Conservation (phyloP, 2,888 invertebrate genomes). For the Philaethria dido region DNA sequence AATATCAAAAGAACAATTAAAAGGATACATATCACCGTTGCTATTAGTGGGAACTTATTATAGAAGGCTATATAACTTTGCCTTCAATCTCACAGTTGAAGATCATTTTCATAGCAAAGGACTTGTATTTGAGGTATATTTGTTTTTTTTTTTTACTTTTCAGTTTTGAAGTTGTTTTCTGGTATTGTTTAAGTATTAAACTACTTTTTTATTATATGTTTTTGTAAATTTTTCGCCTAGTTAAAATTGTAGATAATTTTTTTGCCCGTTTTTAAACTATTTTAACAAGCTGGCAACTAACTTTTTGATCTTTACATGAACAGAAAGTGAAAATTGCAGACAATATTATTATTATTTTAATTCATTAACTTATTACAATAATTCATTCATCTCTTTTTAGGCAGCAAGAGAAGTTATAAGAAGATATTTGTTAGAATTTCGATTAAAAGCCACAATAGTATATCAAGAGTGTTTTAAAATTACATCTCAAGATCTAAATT, state of each 20-base stretch:
- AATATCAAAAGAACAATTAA: slow-evolving; percentile 72
- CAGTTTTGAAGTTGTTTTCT: too few species aligned
- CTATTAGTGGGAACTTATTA: slow-evolving; percentile 74
- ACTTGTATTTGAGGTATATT: slow-evolving; percentile 74
- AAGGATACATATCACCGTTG: slow-evolving; percentile 64
- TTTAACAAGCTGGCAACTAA: too few species aligned
- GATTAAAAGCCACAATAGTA: slow-evolving; percentile 74
- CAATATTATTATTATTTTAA: background rate
- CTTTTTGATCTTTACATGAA: too few species aligned
- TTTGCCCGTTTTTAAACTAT: too few species aligned
- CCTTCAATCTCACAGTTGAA: slow-evolving; percentile 65
- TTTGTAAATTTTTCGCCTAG: too few species aligned
- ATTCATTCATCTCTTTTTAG: slow-evolving; percentile 59
- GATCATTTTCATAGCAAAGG: slow-evolving; percentile 71
- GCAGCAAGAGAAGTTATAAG: slow-evolving; percentile 85
- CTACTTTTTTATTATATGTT: too few species aligned
- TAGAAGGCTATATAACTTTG: slow-evolving; percentile 68
- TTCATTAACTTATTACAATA: too few species aligned
- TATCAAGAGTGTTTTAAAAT: slow-evolving; percentile 61
- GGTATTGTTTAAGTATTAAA: too few species aligned
- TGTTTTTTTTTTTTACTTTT: slow-evolving; percentile 1
- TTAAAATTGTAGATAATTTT: too few species aligned
- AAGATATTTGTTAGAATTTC: slow-evolving; percentile 84
- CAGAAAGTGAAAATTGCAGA: background rate
- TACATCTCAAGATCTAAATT: slow-evolving; percentile 54